Base-by-base conservation (phyloP, 2,113 vertebrate genomes). In the Phyllostomus discolor region DNA sequence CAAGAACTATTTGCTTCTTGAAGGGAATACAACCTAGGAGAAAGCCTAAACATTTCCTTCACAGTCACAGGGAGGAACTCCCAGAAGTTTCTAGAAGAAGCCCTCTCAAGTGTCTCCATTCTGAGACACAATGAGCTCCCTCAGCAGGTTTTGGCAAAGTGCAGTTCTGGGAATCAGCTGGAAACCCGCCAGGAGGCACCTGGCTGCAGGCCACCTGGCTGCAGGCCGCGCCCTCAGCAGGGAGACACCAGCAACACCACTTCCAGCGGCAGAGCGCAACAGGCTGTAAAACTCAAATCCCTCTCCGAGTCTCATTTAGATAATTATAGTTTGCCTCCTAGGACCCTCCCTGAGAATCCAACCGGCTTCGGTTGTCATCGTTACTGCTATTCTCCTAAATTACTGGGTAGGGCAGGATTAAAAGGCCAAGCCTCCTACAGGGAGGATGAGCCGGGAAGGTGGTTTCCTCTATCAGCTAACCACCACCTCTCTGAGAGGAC, bases 251-350 rank as follows among this genome's bases (percentile, higher is more conserved):
- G 89, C 79, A 48, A 33, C n/a, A 12, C 78, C 16, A 8, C 69
- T 72, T 78, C 75, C 80, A 62, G n/a, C 1, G 66, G 48, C 88
- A 62, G 57, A 20, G 76, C 50, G 31, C 46, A 46, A 0, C 20
- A 41, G 54, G 67, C 19, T 94, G 73, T 94, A 95, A 95, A 72
- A 67, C 52, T 38, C 57, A 12, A 41, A 28, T 43, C 89, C 89
- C 80, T 59, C 78, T 88, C 52, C 2, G 91, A 75, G 93, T 57
- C 93, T 66, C 90, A 92, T 95, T 88, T n/a, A 76, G 91, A 85
- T 97, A 94, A 97, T 97, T 94, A 94, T 10, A 92, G 94, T 92
- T 76, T 90, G 66, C 70, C 76, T 95, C 90, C 73, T 35, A 83
- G 79, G 75, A 83, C 87, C 93, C 96, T 92, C 76, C 70, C 85